Base-by-base conservation (phyloP, 1,140 invertebrate species). In the Megalopta genalis region DNA sequence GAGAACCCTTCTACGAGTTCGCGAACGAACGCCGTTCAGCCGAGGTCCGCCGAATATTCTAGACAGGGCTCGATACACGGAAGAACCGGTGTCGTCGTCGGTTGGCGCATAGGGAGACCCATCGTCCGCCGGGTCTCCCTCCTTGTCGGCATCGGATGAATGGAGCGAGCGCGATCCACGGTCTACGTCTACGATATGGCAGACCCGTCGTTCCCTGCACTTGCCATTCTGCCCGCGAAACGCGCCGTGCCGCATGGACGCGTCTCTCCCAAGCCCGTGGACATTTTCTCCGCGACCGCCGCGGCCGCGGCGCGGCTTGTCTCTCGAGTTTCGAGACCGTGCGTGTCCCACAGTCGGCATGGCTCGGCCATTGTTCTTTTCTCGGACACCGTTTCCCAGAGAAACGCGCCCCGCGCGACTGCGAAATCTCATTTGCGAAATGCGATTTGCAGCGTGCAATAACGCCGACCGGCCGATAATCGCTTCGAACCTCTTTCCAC, bases 331-430 rank as follows among this genome's bases (percentile, higher is more conserved):
- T 76, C 76, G 68, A 77, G 59, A 77, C 62, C 72, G 63, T 66
- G 37, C 49, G 71, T 80, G 54, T 75, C 49, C 49, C 79, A 81
- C 37, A 71, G 75, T 59, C 46, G 27, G 67, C 81, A 72, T 83
- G 67, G 81, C 72, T 59, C 46, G 81, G 25, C 42, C 73, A 82
- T 83, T 83, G 73, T 83, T 83, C 67, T 39, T 49, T 63, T 23
- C 52, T 52, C 25, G 39, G 66, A 66, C 37, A 25, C 37, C 62
- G 65, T 70, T 64, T 62, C 46, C 52, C 62, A 64, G 62, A 25
- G 77, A 63, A 71, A 39, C 54, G 67, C 46, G 27, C n/a, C 68
- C n/a, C 27, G 63, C 27, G 63, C 23, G n/a, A 67, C 49, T 75
- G 54, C 32, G 52, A 63, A 65, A 76, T 81, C 42, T 60, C 23